Conservation (phyloP, 1,140 invertebrate genomes). For the Lucilia sericata region DNA sequence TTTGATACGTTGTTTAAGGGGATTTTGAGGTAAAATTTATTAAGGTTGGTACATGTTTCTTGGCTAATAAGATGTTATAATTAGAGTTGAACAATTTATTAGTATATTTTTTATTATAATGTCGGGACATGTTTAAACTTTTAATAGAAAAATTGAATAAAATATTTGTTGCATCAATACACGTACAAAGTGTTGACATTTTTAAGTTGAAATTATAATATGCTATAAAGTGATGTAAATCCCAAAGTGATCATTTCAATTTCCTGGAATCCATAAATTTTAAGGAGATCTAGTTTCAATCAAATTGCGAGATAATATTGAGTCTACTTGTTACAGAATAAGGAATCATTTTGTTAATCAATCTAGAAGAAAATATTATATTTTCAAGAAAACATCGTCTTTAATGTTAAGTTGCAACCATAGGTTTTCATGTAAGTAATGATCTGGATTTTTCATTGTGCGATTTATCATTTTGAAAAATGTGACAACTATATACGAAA, state of each 20-base stretch:
- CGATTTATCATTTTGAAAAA: too few relatives aligned
- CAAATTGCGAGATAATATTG: too few relatives aligned
- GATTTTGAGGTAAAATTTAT: conserved; percentile 9
- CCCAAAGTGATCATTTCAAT: background rate
- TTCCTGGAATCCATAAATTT: background rate
- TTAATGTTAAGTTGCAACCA: too few relatives aligned
- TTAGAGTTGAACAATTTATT: background rate
- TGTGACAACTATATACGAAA: too few relatives aligned
- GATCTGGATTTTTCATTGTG: too few relatives aligned
- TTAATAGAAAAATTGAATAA: background rate
- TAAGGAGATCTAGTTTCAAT: too few relatives aligned
- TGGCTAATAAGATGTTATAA: conserved; percentile 4
- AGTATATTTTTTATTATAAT: too few relatives aligned
- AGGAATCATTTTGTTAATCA: too few relatives aligned
- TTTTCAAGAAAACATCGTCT: too few relatives aligned
- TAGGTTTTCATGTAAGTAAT: too few relatives aligned
- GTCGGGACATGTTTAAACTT: background rate
- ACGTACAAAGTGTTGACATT: conserved; percentile 4
- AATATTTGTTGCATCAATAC: background rate
- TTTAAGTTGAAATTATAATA: background rate
- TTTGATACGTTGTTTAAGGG: background rate
- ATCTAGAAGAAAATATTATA: too few relatives aligned
- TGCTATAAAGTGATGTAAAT: background rate
- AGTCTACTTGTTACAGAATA: too few relatives aligned
- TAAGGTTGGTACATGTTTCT: background rate